Evolutionary conservation across 2,113 vertebrate species (phyloP).

Genomic region (Antennarius striatus): DNA sequence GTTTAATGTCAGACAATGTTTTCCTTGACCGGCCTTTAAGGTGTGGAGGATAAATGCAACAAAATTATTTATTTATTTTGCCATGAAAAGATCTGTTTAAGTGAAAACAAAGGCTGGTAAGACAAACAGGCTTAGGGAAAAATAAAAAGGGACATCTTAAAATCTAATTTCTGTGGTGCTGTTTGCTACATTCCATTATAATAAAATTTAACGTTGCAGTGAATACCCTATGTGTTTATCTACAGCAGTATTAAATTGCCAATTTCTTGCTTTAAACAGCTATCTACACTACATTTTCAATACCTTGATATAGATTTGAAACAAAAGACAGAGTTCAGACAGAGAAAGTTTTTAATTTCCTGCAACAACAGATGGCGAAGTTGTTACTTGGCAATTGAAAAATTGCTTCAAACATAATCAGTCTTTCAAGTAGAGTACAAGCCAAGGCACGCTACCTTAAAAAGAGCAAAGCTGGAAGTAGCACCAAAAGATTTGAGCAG

Average conservation of each 20-base stretch:
- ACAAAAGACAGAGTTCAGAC: slow-evolving; percentile 5
- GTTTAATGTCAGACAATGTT: too few species aligned
- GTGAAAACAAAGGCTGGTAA: too few species aligned
- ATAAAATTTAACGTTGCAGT: slow-evolving; percentile 12
- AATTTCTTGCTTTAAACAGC: too few species aligned
- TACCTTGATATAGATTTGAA: not conserved
- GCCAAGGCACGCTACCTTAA: not conserved
- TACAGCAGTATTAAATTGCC: slow-evolving; percentile 1
- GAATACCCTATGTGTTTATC: not conserved
- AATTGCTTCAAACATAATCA: slow-evolving; percentile 1
- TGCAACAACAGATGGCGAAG: not conserved
- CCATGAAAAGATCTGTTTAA: too few species aligned
- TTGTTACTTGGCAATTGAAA: not conserved
- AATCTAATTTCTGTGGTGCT: not conserved
- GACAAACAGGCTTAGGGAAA: too few species aligned
- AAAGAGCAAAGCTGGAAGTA: not conserved
- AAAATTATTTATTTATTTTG: too few species aligned
- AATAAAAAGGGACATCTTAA: too few species aligned
- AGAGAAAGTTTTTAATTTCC: not conserved
- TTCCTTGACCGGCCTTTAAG: too few species aligned
- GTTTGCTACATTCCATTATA: slow-evolving; percentile 16
- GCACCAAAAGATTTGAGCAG: too few species aligned
- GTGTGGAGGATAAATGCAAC: too few species aligned
- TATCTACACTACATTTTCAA: too few species aligned
- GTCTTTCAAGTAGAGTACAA: not conserved